Evolutionary conservation across 1,140 invertebrate species (phyloP), one percentile per base, ranked within the genome.

Genomic region (Adelges cooleyi): DNA sequence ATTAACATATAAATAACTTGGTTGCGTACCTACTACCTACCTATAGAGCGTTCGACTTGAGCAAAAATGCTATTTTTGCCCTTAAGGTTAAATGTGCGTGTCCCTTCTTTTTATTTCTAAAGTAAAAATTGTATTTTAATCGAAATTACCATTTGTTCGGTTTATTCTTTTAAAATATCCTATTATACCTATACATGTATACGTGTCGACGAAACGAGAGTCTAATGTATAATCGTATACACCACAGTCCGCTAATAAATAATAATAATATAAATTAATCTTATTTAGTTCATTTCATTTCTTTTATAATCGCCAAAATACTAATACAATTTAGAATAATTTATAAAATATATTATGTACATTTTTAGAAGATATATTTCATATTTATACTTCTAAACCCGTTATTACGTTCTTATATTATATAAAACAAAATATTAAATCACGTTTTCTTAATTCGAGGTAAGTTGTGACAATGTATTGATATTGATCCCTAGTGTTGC

Each of bases 1-100:
- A 56, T 56, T 56, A 56, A 56, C 53, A 56, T 56, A 56, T 56
- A 42, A 56, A 56, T 56, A 56, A 56, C 53, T 44, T 56, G 15
- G 27, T n/a, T 44, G 22, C n/a, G n/a, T 20, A 44, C n/a, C 11
- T 53, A 53, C 3, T 38, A n/a, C 23, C 15, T 33, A 33, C 11
- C 29, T 33, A 33, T 33, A 27, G 36, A 27, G n/a, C n/a, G 36
- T 44, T 27, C 22, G n/a, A 44, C 17, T 20, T 44, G 53, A 22
- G 38, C 23, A 18, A 40, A 56, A 56, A 44, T 17, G 13, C 38
- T 44, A 44, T 44, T 44, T 44, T 42, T n/a, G n/a, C n/a, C n/a
- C n/a, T n/a, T 13, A 22, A 38, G 36, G 23, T 56, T 20, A 56
- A 56, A 56, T 54, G 29, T 54, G 38, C 38, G 36, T 54, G 36